Conservation (phyloP, 2,113 vertebrate species). For the Sylvilagus bachmani region DNA sequence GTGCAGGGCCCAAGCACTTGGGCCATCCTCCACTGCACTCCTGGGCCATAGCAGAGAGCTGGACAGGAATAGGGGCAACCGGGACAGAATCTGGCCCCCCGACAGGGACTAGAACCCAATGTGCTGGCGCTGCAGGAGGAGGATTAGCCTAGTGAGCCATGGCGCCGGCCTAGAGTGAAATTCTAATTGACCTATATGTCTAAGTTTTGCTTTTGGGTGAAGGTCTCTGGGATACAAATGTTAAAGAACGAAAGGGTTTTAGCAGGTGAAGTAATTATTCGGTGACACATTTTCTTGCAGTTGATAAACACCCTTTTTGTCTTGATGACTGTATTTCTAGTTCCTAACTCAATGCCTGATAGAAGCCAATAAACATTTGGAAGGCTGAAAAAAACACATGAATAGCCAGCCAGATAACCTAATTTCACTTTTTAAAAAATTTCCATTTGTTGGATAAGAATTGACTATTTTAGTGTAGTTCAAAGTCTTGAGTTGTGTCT, state of each 20-base stretch:
- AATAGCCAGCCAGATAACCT: neutral
- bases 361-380: neutral
- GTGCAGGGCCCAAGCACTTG: too few relatives aligned
- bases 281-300: neutral
- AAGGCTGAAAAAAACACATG: neutral
- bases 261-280: neutral
- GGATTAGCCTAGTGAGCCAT: too few relatives aligned
- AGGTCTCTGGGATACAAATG: neutral
- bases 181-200: neutral
- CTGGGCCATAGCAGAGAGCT: too few relatives aligned
- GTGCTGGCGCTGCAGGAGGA: too few relatives aligned
- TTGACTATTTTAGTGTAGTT: neutral
- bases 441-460: neutral
- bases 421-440: neutral
- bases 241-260: neutral
- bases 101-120: too few relatives aligned
- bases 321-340: neutral
- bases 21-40: too few relatives aligned
- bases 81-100: too few relatives aligned
- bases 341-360: neutral
- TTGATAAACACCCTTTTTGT: neutral
- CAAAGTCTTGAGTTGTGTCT: neutral
- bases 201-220: slow-evolving; percentile 20
- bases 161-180: neutral
- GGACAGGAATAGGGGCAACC: too few relatives aligned